Percentiles rank a stretch among this genome's conserved stretches.
phyloP scores from a whole-genome alignment of 30 jellyfish, hydroid and myxozoan genomes.

The Cassiopea xamachana region DNA sequence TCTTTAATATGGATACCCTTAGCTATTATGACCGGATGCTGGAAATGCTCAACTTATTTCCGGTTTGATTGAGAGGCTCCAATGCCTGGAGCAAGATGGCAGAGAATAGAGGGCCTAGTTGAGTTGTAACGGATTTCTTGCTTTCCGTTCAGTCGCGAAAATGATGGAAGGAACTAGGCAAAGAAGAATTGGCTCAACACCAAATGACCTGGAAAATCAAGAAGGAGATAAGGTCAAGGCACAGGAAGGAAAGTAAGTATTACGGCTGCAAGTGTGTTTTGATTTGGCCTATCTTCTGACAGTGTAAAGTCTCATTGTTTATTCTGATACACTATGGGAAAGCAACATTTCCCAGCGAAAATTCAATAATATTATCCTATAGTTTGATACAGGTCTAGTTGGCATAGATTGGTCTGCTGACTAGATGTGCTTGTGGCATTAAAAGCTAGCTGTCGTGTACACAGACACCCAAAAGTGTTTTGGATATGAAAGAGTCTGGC shows the following conservation, averaged over 20 bases:
- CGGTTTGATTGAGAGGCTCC: slow-evolving; percentile 28
- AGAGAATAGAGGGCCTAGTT: slow-evolving; percentile 43
- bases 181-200: slow-evolving; percentile 56
- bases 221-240: slow-evolving; percentile 52
- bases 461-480: too few relatives aligned
- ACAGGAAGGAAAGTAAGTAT: slow-evolving; percentile 34
- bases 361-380: too few relatives aligned
- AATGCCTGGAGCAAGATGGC: slow-evolving; percentile 53
- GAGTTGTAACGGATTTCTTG: neutral
- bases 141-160: neutral
- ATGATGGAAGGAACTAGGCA: slow-evolving; percentile 65
- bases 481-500: too few relatives aligned
- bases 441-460: too few relatives aligned
- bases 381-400: too few relatives aligned
- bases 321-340: neutral
- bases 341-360: too few relatives aligned
- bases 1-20: neutral
- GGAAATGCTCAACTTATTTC: neutral
- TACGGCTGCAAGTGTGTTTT: neutral
- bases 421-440: too few relatives aligned
- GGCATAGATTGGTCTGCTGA: too few relatives aligned
- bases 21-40: neutral
- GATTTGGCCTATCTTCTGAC: neutral
- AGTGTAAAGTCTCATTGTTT: neutral
- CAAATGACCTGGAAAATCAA: slow-evolving; percentile 73